Base-by-base conservation (phyloP, 2,113 vertebrate genomes). In the Pterophyllum scalare region DNA sequence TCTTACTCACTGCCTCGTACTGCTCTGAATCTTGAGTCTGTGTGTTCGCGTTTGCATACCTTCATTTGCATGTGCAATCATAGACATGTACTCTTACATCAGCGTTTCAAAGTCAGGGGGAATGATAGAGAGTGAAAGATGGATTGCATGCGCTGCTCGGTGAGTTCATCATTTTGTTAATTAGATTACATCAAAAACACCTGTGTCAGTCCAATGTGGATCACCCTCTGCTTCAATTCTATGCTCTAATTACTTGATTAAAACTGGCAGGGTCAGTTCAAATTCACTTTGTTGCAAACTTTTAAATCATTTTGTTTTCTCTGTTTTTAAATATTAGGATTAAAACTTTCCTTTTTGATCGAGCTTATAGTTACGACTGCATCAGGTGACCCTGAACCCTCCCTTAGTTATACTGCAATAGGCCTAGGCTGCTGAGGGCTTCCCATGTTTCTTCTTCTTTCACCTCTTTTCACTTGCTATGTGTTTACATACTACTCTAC, bases 171-270 rank as follows among this genome's bases (percentile, higher is more conserved):
- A 35, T 15, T 79, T 67, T 80, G 77, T 81, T 85, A 75, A 86
- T 54, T 76, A 86, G 59, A 84, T 82, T 75, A 75, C 13, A 57
- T 62, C 35, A 60, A 87, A 82, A 90, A 79, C 86, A 80, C 76
- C 85, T 75, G 38, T 80, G 84, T 77, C 67, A 12, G 20, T 80
- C 38, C 72, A 17, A 84, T 57, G 67, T 79, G 43, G 13, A 13
- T 49, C 78, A 82, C 28, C 46, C 40, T 70, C 46, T 70, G 67
- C 56, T 59, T 59, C 24, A 19, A 62, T 82, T 84, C 80, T 59
- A 80, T 89, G 81, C 79, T 84, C 81, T 58, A 46, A 74, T 64
- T 85, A 54, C 3, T 8, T 20, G 8, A 43, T 56, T 26, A 38
- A 79, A 79, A 82, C 43, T 26, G 26, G 20, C 59, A 40, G 22